Conservation (phyloP, 1,140 invertebrate species). For the Lordiphosa mommai region DNA sequence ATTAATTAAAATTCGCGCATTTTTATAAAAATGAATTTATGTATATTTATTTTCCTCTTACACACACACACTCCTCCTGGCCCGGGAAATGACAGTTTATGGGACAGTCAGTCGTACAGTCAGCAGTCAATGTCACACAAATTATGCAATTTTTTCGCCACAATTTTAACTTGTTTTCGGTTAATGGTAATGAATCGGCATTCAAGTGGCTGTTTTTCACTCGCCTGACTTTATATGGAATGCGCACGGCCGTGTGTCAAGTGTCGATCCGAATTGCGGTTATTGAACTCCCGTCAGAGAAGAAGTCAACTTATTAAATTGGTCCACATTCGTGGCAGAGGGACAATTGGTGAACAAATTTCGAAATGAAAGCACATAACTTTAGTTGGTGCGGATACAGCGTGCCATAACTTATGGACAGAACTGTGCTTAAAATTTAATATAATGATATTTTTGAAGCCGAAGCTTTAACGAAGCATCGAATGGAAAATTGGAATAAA, state of each 20-base stretch:
- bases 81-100: slow-evolving; percentile 70
- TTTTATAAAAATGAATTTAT: slow-evolving; percentile 69
- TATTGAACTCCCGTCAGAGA: slow-evolving; percentile 45
- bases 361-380: no score
- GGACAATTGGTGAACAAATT: no score
- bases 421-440: no score
- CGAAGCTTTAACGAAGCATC: no score
- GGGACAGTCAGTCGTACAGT: slow-evolving; percentile 26
- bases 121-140: slow-evolving; percentile 63
- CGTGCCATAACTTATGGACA: no score
- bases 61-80: slow-evolving; percentile 7
- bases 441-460: no score
- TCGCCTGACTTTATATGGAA: slow-evolving; percentile 41
- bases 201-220: slow-evolving; percentile 9
- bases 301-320: slow-evolving; percentile 30
- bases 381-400: no score
- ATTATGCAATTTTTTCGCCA: slow-evolving; percentile 77
- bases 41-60: slow-evolving; percentile 36
- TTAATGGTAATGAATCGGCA: slow-evolving; percentile 69
- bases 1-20: slow-evolving; percentile 78
- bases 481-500: no score
- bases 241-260: not conserved
- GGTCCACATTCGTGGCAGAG: slow-evolving; percentile 20
- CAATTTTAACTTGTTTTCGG: slow-evolving; percentile 74
- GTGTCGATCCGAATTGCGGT: slow-evolving; percentile 34